A percentile compares a stretch with the other conserved stretches of the same genome.
Conservation (phyloP, 2,888 invertebrate genomes). For the Steinernema carpocapsae region DNA sequence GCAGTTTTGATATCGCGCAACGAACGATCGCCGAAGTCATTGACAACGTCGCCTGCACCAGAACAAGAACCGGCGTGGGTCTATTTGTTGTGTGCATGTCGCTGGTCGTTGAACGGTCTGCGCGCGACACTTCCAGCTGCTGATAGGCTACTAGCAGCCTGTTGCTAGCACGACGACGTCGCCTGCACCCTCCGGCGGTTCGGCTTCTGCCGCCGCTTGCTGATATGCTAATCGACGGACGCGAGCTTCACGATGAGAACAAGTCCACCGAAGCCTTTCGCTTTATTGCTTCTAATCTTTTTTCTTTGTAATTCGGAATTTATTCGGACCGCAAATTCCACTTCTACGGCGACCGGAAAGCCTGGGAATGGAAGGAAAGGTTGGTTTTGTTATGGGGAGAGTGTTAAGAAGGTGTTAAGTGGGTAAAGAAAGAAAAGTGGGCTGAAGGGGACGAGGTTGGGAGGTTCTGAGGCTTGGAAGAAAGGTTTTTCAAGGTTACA, state of each 20-base stretch:
- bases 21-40: neutral
- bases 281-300: neutral
- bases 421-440: no score
- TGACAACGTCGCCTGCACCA: neutral
- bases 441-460: no score
- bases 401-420: no score
- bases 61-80: constrained; percentile 27
- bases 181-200: constrained; percentile 9
- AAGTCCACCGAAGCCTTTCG: neutral
- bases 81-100: constrained; percentile 27
- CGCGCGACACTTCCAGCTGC: no score
- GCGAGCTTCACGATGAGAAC: constrained; percentile 15
- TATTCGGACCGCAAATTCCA: no score
- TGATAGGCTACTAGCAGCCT: no score
- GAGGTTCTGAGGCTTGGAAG: no score
- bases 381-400: constrained; percentile 25
- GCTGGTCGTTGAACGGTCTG: no score
- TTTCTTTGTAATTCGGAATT: neutral
- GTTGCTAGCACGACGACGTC: no score
- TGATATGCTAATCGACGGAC: constrained; percentile 26
- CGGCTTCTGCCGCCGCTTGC: neutral
- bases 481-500: no score
- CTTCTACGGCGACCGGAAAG: neutral
- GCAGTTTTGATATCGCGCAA: constrained; percentile 30
- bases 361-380: neutral